Percentiles rank a stretch among this genome's conserved stretches.
Conservation (phyloP, 2,888 invertebrate genomes). For the Rhagonycha fulva region DNA sequence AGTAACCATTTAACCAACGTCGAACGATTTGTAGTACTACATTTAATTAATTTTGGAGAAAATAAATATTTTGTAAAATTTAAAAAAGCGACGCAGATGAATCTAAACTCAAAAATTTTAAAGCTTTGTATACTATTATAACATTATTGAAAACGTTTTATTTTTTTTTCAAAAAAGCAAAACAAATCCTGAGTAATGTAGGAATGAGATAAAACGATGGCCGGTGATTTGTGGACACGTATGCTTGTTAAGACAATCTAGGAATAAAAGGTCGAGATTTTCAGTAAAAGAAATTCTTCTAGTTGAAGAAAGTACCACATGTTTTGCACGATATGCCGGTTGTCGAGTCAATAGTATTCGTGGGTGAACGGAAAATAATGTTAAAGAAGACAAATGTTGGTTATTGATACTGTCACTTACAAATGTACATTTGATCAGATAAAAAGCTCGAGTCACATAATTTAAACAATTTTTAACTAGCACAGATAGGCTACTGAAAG, state of each 20-base stretch:
- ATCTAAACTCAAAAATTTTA: neutral
- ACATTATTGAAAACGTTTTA: neutral
- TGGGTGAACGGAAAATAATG: constrained; percentile 36
- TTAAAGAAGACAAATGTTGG: constrained; percentile 47
- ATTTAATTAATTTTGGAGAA: too few species aligned
- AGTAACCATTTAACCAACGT: too few species aligned
- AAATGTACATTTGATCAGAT: constrained; percentile 47
- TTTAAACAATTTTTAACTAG: constrained; percentile 25
- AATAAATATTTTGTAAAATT: neutral
- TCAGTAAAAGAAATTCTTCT: constrained; percentile 26
- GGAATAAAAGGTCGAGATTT: constrained; percentile 20
- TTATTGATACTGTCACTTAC: constrained; percentile 52
- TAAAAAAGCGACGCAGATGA: neutral
- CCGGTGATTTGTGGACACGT: constrained; percentile 22
- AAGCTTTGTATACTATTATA: neutral
- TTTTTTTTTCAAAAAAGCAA: neutral
- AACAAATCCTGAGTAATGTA: neutral
- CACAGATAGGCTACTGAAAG: constrained; percentile 25
- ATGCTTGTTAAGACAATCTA: constrained; percentile 25
- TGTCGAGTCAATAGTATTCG: constrained; percentile 33
- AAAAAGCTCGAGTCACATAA: constrained; percentile 32
- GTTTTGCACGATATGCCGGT: constrained; percentile 36
- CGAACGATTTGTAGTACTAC: too few species aligned
- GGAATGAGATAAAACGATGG: constrained; percentile 16
- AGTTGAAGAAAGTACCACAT: constrained; percentile 28